Base-by-base conservation (phyloP, 2,888 invertebrate species). In the Timandra comae region DNA sequence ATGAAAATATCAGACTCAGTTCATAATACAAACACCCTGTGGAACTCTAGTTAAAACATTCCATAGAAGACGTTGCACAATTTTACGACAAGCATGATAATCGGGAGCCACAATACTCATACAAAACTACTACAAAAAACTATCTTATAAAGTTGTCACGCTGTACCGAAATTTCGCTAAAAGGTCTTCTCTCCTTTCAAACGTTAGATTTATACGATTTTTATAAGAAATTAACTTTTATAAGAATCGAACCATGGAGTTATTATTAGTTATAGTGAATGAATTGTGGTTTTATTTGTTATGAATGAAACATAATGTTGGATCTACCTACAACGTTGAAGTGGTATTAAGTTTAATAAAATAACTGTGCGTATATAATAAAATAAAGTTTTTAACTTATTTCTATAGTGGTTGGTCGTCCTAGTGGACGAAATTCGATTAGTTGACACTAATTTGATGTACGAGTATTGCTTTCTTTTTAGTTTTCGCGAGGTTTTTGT, bases 51-150 rank as follows among this genome's bases (percentile, higher is more conserved):
- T 16, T n/a, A n/a, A 16, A 16, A 3, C 16, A 72, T 25, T 20
- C 35, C 16, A 16, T 16, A 5, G 16, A 16, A 37, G 40, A 48
- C 45, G 48, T 51, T 49, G 58, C 57, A 51, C 59, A 49, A 60
- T 60, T 66, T 64, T 58, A 62, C 53, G 81, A 80, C 81, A 78
- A 52, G 66, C 81, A 69, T 79, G 72, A 67, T 78, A 82, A 82
- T 80, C 66, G 76, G 46, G 50, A 42, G 55, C 61, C 59, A 75
- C 71, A 64, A 70, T 60, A 56, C 54, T 63, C 65, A 65, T 65
- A 16, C 16, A 16, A 16, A 5, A 16, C n/a, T n/a, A 67, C 11
- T 11, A 6, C 19, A 29, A 29, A 36, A 42, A 45, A 39, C 45
- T 49, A 39, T 35, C 24, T 33, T 36, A 51, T 49, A 33, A 49